These are phyloP conservation scores for Boulengeromyrus knoepffleri DNA, from an alignment of 2,113 vertebrate genomes.

Conservation along the genomic window DNA sequence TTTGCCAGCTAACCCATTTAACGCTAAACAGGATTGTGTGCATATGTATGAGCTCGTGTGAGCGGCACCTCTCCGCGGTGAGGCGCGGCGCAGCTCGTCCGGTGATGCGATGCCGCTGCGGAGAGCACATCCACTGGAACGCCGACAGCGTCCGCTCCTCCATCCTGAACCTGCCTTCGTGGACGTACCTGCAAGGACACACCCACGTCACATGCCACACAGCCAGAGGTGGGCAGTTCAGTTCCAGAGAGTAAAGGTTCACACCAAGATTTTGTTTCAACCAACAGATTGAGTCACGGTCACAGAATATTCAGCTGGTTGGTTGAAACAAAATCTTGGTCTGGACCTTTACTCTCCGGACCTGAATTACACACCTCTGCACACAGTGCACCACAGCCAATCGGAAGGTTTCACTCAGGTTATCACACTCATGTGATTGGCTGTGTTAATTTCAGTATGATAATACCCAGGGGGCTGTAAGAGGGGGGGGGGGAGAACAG, in stretches of 20 bases:
- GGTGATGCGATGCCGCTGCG: constrained; percentile 61
- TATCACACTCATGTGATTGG: constrained; percentile 30
- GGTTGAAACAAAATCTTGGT: too few relatives aligned
- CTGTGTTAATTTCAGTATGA: constrained; percentile 21
- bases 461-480: not conserved
- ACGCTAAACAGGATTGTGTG: not conserved
- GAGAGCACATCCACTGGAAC: constrained; percentile 68
- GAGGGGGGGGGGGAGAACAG: not conserved
- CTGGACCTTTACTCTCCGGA: not conserved
- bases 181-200: constrained; percentile 56
- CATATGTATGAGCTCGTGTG: not conserved
- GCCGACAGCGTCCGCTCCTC: constrained; percentile 66
- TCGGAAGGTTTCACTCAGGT: constrained; percentile 25
- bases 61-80: constrained; percentile 55
- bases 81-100: constrained; percentile 57
- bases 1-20: not conserved
- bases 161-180: constrained; percentile 60
- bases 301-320: too few relatives aligned
- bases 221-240: not conserved
- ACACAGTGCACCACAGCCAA: not conserved
- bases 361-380: not conserved
- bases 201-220: not conserved
- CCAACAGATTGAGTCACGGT: too few relatives aligned
- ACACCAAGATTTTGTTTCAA: too few relatives aligned
- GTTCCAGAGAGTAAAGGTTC: too few relatives aligned